phyloP scores from a whole-genome alignment of 2,113 vertebrate species.

The Pithys albifrons region DNA sequence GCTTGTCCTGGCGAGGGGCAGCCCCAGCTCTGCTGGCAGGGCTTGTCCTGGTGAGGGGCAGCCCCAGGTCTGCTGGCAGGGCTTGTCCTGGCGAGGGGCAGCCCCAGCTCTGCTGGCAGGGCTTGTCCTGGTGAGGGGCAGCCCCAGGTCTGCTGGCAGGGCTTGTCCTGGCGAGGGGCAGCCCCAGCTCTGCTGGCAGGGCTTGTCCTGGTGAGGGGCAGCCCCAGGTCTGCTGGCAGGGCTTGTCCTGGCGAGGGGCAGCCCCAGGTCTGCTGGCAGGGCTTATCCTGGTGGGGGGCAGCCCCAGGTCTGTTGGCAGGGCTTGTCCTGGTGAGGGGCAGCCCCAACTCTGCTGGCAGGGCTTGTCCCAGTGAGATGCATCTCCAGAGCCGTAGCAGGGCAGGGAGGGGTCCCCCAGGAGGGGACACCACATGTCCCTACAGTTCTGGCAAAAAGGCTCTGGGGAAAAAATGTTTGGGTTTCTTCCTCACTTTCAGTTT shows the following conservation, averaged over 20 bases:
- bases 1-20: no score
- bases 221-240: no score
- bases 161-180: no score
- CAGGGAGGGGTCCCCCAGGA: not conserved
- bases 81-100: not conserved
- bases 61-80: not conserved
- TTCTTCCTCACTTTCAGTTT: not conserved
- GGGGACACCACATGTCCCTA: accelerated
- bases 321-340: not conserved
- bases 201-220: no score
- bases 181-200: no score
- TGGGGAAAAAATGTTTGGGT: not conserved
- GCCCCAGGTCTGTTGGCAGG: no score
- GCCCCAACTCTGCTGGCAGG: not conserved
- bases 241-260: not conserved
- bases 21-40: not conserved
- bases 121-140: no score
- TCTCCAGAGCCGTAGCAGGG: not conserved
- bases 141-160: no score
- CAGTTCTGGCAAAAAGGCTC: not conserved
- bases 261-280: not conserved
- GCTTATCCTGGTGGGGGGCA: not conserved
- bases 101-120: no score
- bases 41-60: not conserved
- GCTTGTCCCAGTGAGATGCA: not conserved